phyloP scores from a whole-genome alignment of 1,140 invertebrate species.

The Sinella curviseta region DNA sequence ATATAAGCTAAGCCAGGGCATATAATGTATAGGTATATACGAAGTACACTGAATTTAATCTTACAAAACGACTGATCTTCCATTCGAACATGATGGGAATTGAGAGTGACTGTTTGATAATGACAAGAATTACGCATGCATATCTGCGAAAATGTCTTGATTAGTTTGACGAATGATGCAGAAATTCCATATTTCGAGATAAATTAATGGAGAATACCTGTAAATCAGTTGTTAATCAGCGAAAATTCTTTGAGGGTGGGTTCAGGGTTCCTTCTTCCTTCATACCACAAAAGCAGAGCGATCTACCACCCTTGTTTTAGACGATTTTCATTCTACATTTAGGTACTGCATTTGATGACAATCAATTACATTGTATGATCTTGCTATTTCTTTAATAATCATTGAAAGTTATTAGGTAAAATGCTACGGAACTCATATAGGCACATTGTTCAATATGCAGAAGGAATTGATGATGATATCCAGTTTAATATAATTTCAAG shows the following conservation, averaged over 20 bases:
- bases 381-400: not conserved
- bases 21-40: not conserved
- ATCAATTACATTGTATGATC: not conserved
- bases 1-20: not conserved
- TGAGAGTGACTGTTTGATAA: not conserved
- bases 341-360: not conserved
- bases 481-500: too few species aligned
- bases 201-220: not conserved
- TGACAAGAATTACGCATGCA: too few species aligned
- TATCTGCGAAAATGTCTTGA: not conserved
- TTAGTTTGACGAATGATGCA: not conserved
- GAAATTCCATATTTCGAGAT: not conserved
- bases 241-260: not conserved
- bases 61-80: not conserved
- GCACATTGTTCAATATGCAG: too few species aligned
- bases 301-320: too few species aligned
- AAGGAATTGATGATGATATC: too few species aligned
- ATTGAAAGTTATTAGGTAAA: too few species aligned
- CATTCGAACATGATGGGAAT: not conserved
- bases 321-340: too few species aligned
- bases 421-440: too few species aligned
- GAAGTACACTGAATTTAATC: not conserved
- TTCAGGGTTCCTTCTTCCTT: not conserved
- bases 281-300: not conserved
- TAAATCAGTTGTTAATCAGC: not conserved